Evolutionary conservation across 2,888 invertebrate species (phyloP), one percentile per base, ranked within the genome.

Genomic region (Branchipolynoe longqiensis): DNA sequence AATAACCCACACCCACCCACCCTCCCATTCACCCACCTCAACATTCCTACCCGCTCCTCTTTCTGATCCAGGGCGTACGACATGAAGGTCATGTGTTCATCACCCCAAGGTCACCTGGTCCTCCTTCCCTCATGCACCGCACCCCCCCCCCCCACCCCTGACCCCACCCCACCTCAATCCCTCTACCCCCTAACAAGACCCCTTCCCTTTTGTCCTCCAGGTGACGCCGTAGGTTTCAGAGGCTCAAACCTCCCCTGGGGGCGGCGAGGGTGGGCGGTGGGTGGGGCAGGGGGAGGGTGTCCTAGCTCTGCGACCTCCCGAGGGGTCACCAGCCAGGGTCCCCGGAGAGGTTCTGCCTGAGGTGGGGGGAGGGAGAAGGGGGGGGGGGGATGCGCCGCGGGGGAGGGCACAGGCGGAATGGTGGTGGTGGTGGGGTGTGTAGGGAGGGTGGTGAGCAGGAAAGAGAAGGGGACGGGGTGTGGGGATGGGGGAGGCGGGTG

Each of bases 181-280:
- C 56, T 12, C 56, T 14, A 56, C 25, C 22, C 56, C 56, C 48
- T 14, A 48, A 48, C 8, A 48, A 48, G 48, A 48, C 8, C 8
- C 48, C 48, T 48, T 48, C 48, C 8, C 38, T 33, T 69, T 69
- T 69, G 69, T 69, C 69, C 69, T 69, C 69, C 69, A 69, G 69
- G 69, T 69, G 69, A 69, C 33, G 69, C 69, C 38, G 36, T 38
- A 69, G 69, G 69, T 69, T 33, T 36, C 33, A 38, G 69, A n/a
- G 69, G 38, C 36, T 69, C 69, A 69, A 22, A 36, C n/a, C 38
- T 38, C 69, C 69, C 69, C 31, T 25, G 69, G 69, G 38, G 69
- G 69, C 25, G 14, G 36, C 36, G 14, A 4, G 18, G 36, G 69
- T 14, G 2, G 69, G 33, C 38, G 31, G 18, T 14, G 36, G 36